Percentiles rank a stretch among this genome's conserved stretches.
Conservation (phyloP, 2,888 invertebrate species). For the Caenorhabditis wallacei region DNA sequence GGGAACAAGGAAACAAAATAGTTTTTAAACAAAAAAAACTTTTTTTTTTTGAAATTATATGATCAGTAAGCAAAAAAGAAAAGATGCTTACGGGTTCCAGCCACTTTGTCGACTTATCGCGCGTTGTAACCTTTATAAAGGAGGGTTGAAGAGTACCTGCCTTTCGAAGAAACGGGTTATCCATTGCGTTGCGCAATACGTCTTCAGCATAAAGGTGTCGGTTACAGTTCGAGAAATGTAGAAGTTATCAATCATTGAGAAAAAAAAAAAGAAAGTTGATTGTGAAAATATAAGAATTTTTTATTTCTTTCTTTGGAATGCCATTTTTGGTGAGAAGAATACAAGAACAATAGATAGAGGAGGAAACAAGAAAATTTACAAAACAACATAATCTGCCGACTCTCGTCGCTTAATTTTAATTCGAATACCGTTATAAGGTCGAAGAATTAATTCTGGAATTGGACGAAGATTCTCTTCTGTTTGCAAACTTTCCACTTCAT, state of each 20-base stretch:
- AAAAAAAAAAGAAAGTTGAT: not conserved
- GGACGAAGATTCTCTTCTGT: constrained; percentile 57
- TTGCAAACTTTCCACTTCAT: constrained; percentile 47
- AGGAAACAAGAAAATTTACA: constrained; percentile 2
- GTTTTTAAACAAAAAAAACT: not conserved
- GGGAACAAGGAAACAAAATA: constrained; percentile 11
- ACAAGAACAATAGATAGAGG: not conserved
- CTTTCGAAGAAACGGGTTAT: constrained; percentile 59
- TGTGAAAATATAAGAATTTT: not conserved
- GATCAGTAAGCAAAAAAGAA: too few species aligned
- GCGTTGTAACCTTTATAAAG: constrained; percentile 62
- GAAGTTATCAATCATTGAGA: constrained; percentile 45
- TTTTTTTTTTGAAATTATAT: too few species aligned
- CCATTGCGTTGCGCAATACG: constrained; percentile 11
- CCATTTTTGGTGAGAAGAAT: constrained; percentile 9
- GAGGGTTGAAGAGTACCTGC: constrained; percentile 44
- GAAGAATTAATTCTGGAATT: constrained; percentile 55
- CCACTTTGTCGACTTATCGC: not conserved
- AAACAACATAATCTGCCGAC: constrained; percentile 37
- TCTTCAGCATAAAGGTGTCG: constrained; percentile 37
- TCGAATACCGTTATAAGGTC: constrained; percentile 54
- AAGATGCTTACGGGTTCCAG: constrained; percentile 46
- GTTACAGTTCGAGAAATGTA: constrained; percentile 54
- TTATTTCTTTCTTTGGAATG: not conserved
- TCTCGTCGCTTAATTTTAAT: constrained; percentile 55